phyloP scores from a whole-genome alignment of 2,113 vertebrate species.

The Erpornis zantholeuca region DNA sequence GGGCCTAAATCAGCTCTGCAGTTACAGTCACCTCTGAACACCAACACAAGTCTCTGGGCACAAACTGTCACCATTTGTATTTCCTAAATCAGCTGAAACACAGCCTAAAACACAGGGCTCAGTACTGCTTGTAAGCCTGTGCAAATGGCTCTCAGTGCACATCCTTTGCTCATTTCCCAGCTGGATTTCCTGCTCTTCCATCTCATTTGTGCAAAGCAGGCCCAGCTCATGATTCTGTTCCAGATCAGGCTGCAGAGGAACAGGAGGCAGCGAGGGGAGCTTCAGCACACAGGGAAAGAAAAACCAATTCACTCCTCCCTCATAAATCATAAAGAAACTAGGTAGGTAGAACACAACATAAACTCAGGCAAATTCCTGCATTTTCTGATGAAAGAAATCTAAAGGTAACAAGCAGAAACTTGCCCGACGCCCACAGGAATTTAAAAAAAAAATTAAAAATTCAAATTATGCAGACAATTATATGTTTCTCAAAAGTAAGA shows the following conservation, averaged over 20 bases:
- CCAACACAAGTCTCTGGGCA: neutral
- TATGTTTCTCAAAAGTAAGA: neutral
- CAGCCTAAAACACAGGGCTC: neutral
- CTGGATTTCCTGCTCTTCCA: neutral
- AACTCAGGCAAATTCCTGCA: neutral
- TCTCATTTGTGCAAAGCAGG: neutral
- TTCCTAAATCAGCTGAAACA: neutral
- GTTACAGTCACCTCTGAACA: neutral
- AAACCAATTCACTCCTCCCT: neutral
- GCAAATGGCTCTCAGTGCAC: neutral
- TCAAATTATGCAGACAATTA: neutral
- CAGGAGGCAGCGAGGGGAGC: neutral
- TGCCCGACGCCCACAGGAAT: neutral
- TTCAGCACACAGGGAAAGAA: neutral
- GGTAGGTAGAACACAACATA: neutral
- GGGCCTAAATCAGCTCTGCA: neutral
- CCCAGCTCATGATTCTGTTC: neutral
- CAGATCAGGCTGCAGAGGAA: neutral
- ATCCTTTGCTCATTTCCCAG: neutral
- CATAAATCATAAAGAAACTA: neutral
- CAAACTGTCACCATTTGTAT: neutral
- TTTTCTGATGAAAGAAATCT: neutral
- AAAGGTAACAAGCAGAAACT: neutral
- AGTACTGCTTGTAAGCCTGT: accelerated
- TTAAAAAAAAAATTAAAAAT: neutral